Conservation (phyloP, 2,888 invertebrate genomes). For the Thereva unica region DNA sequence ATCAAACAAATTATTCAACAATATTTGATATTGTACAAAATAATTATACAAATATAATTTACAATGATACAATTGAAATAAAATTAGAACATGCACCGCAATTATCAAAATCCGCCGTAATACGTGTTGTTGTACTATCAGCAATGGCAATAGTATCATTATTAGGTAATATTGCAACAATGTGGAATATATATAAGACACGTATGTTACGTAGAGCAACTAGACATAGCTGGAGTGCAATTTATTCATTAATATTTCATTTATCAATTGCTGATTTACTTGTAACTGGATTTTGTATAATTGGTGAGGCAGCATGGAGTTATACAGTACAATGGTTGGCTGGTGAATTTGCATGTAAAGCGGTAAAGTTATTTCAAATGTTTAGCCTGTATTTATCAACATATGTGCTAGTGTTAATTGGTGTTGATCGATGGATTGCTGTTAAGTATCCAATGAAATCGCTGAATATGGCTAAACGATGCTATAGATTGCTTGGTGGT, state of each 20-base stretch:
- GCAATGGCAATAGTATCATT: slow-evolving; percentile 74
- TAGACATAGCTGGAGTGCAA: slow-evolving; percentile 69
- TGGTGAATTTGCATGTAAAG: slow-evolving; percentile 75
- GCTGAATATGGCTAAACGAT: slow-evolving; percentile 69
- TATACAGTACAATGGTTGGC: slow-evolving; percentile 81
- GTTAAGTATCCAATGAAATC: slow-evolving; percentile 80
- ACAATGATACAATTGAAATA: slow-evolving; percentile 36
- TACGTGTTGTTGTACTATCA: slow-evolving; percentile 69
- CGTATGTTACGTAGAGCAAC: slow-evolving; percentile 63
- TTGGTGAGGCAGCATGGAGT: slow-evolving; percentile 80
- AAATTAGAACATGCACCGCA: slow-evolving; percentile 69
- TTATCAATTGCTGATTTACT: slow-evolving; percentile 81
- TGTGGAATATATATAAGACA: slow-evolving; percentile 73
- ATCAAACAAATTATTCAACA: slow-evolving; percentile 10
- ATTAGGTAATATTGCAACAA: slow-evolving; percentile 75
- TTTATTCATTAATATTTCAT: slow-evolving; percentile 78
- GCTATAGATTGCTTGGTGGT: slow-evolving; percentile 67
- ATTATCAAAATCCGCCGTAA: slow-evolving; percentile 65
- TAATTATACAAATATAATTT: slow-evolving; percentile 1
- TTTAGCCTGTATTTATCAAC: slow-evolving; percentile 82
- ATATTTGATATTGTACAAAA: slow-evolving; percentile 19
- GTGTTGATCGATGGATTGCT: slow-evolving; percentile 79
- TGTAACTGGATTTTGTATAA: slow-evolving; percentile 79
- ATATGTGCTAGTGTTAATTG: slow-evolving; percentile 79
- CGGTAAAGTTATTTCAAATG: slow-evolving; percentile 81